Evolutionary conservation across 92 coral and sea anemone species (phyloP), one percentile per base, ranked within the genome.

Genomic region (Heliopora coerulea): DNA sequence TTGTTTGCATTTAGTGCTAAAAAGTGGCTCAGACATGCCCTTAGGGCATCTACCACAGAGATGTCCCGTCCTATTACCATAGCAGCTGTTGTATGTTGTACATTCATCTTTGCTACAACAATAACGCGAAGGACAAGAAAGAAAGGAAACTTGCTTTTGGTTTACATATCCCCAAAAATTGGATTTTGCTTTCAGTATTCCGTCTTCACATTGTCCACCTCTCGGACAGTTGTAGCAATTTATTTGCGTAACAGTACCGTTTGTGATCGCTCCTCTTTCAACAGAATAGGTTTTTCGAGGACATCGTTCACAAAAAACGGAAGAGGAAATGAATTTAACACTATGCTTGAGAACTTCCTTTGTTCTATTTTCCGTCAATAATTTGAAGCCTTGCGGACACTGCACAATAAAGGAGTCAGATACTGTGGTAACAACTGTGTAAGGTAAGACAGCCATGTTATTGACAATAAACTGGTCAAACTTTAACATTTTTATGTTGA

Each of bases 51-150:
- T 24, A 4, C 75, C 75, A 31, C 75, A 68, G 8, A 68, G 75
- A 30, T 40, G 44, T 25, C 75, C 75, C 19, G 75, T 68, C 49
- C 75, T 25, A 59, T 48, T 68, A 0, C 75, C 75, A n/a, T 68
- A 56, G 28, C 75, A 68, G 28, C 75, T 34, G 29, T 68, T 10
- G 31, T 48, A 68, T 18, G 37, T 48, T 30, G 19, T 56, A 35
- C 75, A 68, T n/a, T n/a, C n/a, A n/a, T n/a, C n/a, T 4, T 37
- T 37, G 11, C 42, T 4, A 33, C 75, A 68, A 28, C 75, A 68
- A 49, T 68, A 68, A 25, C 48, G 41, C 40, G 75, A 40, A 19
- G 75, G 75, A 35, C 75, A 68, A 41, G 32, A 44, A 30, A 56
- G 58, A 26, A 68, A 68, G 7, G 12, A 27, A 13, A 68, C 34